Evolutionary conservation across 2,113 vertebrate genomes (phyloP).

Genomic region (Promerops cafer): DNA sequence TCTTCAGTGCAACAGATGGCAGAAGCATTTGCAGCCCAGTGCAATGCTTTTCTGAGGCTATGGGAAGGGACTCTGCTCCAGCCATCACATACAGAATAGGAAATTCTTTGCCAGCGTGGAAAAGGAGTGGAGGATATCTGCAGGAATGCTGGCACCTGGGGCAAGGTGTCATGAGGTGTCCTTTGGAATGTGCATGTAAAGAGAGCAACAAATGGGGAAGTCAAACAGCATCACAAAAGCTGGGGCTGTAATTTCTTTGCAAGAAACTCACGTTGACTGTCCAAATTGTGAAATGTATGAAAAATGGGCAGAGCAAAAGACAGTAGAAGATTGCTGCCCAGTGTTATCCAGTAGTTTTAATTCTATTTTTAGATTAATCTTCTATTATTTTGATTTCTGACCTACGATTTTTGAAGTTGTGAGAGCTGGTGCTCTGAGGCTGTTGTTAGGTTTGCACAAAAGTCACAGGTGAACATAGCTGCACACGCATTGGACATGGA

Average conservation of each 20-base stretch:
- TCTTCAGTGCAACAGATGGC: background rate
- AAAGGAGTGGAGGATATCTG: background rate
- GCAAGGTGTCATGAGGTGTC: background rate
- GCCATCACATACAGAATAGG: background rate
- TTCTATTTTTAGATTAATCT: background rate
- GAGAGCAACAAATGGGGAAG: background rate
- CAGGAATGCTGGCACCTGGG: background rate
- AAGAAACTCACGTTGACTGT: fast-evolving
- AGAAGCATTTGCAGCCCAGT: background rate
- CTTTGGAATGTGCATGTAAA: background rate
- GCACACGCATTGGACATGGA: fast-evolving
- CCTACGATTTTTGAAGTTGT: background rate
- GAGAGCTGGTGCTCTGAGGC: background rate
- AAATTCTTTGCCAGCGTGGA: background rate
- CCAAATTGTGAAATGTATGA: background rate
- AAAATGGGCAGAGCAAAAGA: background rate
- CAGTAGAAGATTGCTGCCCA: background rate
- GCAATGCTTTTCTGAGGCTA: background rate
- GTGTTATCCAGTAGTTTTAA: background rate
- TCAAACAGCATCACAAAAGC: background rate
- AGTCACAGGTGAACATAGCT: background rate
- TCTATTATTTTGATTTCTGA: background rate
- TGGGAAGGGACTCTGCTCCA: background rate
- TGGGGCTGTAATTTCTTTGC: background rate
- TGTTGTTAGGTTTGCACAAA: background rate